Base-by-base conservation (phyloP, 2,113 vertebrate genomes). In the Shinisaurus crocodilurus region DNA sequence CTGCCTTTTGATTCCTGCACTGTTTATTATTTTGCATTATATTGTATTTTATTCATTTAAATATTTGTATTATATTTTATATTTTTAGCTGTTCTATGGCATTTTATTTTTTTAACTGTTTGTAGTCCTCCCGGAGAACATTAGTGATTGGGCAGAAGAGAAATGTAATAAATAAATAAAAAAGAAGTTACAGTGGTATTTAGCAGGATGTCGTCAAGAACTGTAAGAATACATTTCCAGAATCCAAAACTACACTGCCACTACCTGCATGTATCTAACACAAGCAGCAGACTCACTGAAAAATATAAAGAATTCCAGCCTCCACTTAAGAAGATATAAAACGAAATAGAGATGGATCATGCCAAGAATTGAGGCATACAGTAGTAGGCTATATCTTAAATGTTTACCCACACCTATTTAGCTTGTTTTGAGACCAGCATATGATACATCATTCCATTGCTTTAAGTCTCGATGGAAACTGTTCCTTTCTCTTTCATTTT, bases 401-500 rank as follows among this genome's bases (percentile, higher is more conserved):
- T 88, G 63, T 69, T 3, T 27, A 65, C 16, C 54, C 74, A 77
- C 25, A 45, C 43, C 25, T 57, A 88, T 65, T 29, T 72, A 0
- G 0, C 76, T 93, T 86, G 54, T 86, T 91, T 89, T 88, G 75
- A 92, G 5, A 23, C 82, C 87, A 13, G 18, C 3, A 89, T 90
- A 94, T 92, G 77, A 90, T 86, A 15, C 45, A 91, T 85, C 85
- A 89, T 88, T 90, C n/a, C 70, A 67, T 88, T 92, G 94, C 94
- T 27, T 86, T 93, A 92, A 88, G 93, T 72, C 60, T 90, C 94
- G 94, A 91, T 81, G 90, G 89, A 95, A 96, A 76, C 43, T 65
- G 69, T 6, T 90, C 76, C 93, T 93, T 94, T 93, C 93, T 89
- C 93, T 94, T 95, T 94, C 69, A 88, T 85, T 94, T 96, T 95